phyloP scores from a whole-genome alignment of 2,888 invertebrate genomes.

The Monoplex corrugatus region DNA sequence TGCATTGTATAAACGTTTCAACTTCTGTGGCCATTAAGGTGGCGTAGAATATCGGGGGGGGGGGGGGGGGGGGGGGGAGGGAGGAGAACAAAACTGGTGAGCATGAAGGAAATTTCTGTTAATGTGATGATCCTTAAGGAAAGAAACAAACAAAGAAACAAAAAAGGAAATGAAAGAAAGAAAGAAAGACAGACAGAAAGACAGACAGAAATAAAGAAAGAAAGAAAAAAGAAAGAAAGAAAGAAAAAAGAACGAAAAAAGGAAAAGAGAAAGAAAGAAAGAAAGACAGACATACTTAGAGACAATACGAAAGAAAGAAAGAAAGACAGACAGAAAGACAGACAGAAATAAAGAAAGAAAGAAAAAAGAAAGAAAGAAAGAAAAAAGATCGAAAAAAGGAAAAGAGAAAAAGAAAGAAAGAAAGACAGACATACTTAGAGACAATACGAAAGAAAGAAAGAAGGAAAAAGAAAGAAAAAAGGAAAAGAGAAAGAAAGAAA shows the following conservation, averaged over 20 bases:
- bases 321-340: too few relatives aligned
- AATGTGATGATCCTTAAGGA: not conserved
- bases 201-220: not conserved
- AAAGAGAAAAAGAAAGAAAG: not conserved
- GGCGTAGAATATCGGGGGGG: too few relatives aligned
- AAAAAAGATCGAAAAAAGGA: too few relatives aligned
- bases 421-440: too few relatives aligned
- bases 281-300: too few relatives aligned
- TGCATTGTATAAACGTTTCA: too few relatives aligned
- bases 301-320: too few relatives aligned
- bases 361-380: too few relatives aligned
- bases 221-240: not conserved
- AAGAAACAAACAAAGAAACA: not conserved
- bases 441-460: not conserved
- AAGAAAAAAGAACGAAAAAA: not conserved
- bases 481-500: slow-evolving; percentile 14
- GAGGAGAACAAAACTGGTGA: too few relatives aligned
- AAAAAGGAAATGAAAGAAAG: not conserved
- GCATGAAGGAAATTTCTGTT: not conserved
- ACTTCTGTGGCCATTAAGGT: too few relatives aligned
- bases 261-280: not conserved
- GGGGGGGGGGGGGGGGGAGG: too few relatives aligned
- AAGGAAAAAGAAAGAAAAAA: not conserved
- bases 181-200: not conserved
- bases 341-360: too few relatives aligned